Evolutionary conservation across 2,888 invertebrate genomes (phyloP), one percentile per base, ranked within the genome.

Genomic region (Trichopoda pennipes): DNA sequence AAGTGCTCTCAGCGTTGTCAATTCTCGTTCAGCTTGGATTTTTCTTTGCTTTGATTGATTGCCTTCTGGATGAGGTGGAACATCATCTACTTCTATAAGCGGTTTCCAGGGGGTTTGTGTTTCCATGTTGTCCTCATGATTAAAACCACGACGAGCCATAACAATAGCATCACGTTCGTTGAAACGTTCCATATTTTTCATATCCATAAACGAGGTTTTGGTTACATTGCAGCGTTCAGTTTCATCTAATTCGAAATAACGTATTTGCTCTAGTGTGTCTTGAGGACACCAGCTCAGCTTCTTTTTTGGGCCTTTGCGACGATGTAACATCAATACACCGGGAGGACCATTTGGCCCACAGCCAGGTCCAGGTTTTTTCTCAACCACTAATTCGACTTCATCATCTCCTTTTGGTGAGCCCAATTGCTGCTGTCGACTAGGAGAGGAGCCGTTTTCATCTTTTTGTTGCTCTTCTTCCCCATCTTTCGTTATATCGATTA

Each of bases 141-240:
- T 93, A 88, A 94, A 94, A 63, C 95, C 90, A 91, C 96, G 96
- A 76, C 96, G 93, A 16, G 94, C 94, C 90, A 95, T 94, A 86
- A 95, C 94, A 88, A 97, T 93, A n/a, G 95, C 94, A 88, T 96
- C 95, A 70, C 96, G 93, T 92, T 99, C 99, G 86, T 95, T 93
- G 80, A 94, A 93, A 87, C 96, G 95, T 89, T 99, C 99, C 92
- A 97, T 94, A 89, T 96, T 94, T 89, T 97, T 97, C 95, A 97
- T 95, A 87, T 98, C 97, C 44, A 94, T 95, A 91, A 98, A 98
- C 32, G 84, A 83, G 42, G 94, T 96, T 91, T 95, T 97, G 3
- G 95, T 97, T 1, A 99, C 98, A 91, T 99, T 99, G 1, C 98
- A 97, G 88, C 99, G 93, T 92, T 99, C 99, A 17, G 96, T 98